Conservation (phyloP, 2,797 vertebrate species). For the Pseudomugil tenellus region DNA sequence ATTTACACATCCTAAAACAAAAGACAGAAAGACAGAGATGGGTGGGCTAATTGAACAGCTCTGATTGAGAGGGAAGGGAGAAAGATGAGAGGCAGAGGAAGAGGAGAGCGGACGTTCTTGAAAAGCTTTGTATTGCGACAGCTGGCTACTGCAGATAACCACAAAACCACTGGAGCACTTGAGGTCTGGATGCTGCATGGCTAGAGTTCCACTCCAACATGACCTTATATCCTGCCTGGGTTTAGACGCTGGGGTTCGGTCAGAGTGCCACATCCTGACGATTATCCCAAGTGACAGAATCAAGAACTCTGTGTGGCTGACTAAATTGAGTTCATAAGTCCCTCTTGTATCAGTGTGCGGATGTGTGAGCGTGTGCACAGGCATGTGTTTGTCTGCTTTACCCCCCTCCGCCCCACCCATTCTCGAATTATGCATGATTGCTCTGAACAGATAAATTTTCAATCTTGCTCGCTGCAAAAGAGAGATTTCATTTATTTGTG, state of each 20-base stretch:
- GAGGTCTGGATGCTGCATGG: constrained; percentile 78
- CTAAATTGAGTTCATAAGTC: constrained; percentile 78
- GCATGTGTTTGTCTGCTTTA: constrained; percentile 20
- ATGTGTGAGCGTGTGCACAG: constrained; percentile 30
- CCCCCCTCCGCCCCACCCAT: constrained; percentile 1
- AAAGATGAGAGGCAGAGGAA: constrained; percentile 61
- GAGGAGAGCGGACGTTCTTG: constrained; percentile 69
- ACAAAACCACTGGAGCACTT: constrained; percentile 81
- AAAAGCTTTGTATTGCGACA: constrained; percentile 73
- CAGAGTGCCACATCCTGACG: constrained; percentile 76
- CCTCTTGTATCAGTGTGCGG: constrained; percentile 30
- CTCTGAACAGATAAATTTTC: constrained; percentile 70
- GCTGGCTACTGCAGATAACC: constrained; percentile 82
- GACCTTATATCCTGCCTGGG: constrained; percentile 80
- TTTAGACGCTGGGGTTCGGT: constrained; percentile 70
- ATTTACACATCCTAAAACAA: constrained; percentile 15
- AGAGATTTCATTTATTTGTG: constrained; percentile 70
- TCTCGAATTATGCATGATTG: constrained; percentile 68
- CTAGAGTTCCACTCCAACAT: constrained; percentile 80
- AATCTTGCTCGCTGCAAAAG: constrained; percentile 57
- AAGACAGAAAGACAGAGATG: constrained; percentile 20
- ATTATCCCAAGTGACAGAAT: constrained; percentile 79
- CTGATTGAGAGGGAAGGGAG: constrained; percentile 39
- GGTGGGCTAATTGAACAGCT: constrained; percentile 44
- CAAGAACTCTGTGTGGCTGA: constrained; percentile 75